phyloP scores from a whole-genome alignment of 1,140 invertebrate genomes.

The Hermetia illucens region DNA sequence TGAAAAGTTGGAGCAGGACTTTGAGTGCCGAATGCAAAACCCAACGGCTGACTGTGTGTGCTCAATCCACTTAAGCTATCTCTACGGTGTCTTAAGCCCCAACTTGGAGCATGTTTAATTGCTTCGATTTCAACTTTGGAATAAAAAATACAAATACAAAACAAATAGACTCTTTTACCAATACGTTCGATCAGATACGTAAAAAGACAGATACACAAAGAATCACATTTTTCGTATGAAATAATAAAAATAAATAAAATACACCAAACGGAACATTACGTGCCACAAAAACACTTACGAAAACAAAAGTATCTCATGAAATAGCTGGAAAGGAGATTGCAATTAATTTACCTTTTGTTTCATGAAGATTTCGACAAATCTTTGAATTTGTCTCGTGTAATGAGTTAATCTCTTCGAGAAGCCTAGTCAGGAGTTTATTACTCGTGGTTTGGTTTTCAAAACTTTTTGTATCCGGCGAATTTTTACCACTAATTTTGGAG shows the following conservation, averaged over 20 bases:
- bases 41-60: slow-evolving; percentile 29
- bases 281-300: not conserved
- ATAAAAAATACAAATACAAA: slow-evolving; percentile 7
- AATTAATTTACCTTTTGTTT: slow-evolving; percentile 25
- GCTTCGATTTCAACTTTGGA: slow-evolving; percentile 30
- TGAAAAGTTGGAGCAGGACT: slow-evolving; percentile 30
- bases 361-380: slow-evolving; percentile 29
- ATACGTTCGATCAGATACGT: not conserved
- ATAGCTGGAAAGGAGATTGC: not conserved
- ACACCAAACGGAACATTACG: not conserved
- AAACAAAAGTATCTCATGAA: not conserved
- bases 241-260: not conserved
- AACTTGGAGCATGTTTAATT: slow-evolving; percentile 29
- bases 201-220: not conserved
- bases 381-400: slow-evolving; percentile 30
- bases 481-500: slow-evolving; percentile 24
- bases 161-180: slow-evolving; percentile 1
- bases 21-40: slow-evolving; percentile 24
- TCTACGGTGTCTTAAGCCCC: slow-evolving; percentile 32
- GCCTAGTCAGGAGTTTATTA: slow-evolving; percentile 23
- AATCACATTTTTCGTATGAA: not conserved
- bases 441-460: slow-evolving; percentile 13
- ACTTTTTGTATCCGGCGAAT: slow-evolving; percentile 19
- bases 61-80: slow-evolving; percentile 32
- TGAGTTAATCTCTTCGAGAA: slow-evolving; percentile 29